These are phyloP conservation scores for Otolemur crassicaudatus DNA, from an alignment of 2,797 vertebrate species.

Conservation along the genomic window DNA sequence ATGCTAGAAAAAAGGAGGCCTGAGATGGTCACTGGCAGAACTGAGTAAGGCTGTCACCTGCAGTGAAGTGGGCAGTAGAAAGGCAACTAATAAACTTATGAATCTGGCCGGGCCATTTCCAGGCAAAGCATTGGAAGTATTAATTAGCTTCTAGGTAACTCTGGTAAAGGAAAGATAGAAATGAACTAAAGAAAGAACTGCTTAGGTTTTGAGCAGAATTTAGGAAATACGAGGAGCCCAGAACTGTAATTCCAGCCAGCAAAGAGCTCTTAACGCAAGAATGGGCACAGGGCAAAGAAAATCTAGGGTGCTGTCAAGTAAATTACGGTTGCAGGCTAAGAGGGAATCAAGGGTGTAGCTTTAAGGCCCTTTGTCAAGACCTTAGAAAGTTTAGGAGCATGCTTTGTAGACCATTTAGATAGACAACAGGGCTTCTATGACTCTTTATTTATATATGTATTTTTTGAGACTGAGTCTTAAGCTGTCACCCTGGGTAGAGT, in stretches of 20 bases:
- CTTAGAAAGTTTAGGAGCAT: not conserved
- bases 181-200: not conserved
- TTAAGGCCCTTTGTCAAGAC: not conserved
- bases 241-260: not conserved
- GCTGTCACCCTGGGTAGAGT: no score
- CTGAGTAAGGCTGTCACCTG: not conserved
- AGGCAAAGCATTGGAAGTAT: not conserved
- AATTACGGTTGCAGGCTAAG: not conserved
- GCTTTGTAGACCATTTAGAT: not conserved
- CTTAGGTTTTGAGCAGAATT: not conserved
- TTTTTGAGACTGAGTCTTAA: no score
- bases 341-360: not conserved
- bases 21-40: not conserved
- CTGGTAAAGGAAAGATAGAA: not conserved
- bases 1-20: not conserved
- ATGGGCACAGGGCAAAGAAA: not conserved
- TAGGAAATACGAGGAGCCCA: not conserved
- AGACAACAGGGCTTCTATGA: not conserved
- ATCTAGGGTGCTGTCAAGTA: not conserved
- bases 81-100: not conserved
- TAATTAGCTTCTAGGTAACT: not conserved
- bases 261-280: not conserved
- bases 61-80: no score
- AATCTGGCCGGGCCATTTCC: not conserved
- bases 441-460: not conserved